Percentiles rank a stretch among this genome's conserved stretches.
Evolutionary conservation across 2,888 invertebrate species (phyloP).

Genomic region (Eretmocerus hayati): DNA sequence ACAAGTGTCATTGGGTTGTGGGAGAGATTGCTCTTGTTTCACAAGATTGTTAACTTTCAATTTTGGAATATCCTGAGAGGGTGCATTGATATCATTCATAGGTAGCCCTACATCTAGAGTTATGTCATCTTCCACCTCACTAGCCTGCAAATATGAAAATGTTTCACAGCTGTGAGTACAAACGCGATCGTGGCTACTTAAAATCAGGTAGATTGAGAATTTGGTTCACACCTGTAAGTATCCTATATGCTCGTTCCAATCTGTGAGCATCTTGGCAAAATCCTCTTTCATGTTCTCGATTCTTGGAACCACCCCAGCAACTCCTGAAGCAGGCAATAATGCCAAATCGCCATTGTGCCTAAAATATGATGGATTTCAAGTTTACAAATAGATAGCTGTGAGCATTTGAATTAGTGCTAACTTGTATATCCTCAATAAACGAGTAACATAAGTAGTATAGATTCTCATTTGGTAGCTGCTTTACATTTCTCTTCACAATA

Average conservation of each 20-base stretch:
- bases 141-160: constrained; percentile 29
- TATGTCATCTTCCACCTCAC: constrained; percentile 40
- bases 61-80: background rate
- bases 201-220: constrained; percentile 1
- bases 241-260: constrained; percentile 50
- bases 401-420: too few relatives aligned
- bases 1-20: too few relatives aligned
- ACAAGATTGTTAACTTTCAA: background rate
- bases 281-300: constrained; percentile 46
- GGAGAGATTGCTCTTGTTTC: background rate
- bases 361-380: too few relatives aligned
- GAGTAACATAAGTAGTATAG: too few relatives aligned
- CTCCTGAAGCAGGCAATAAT: constrained; percentile 43
- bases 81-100: constrained; percentile 22
- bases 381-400: too few relatives aligned
- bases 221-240: constrained; percentile 44
- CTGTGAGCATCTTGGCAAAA: constrained; percentile 49
- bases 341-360: constrained; percentile 47
- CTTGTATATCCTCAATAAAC: too few relatives aligned
- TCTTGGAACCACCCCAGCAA: constrained; percentile 33
- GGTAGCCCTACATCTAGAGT: constrained; percentile 25
- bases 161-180: constrained; percentile 5
- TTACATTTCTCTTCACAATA: too few relatives aligned
- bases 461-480: too few relatives aligned
- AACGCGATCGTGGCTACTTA: constrained; percentile 1